Percentiles rank a stretch among this genome's conserved stretches.
These are phyloP conservation scores for Artemisiospiza belli DNA, from an alignment of 2,113 vertebrate species.

Conservation along the genomic window DNA sequence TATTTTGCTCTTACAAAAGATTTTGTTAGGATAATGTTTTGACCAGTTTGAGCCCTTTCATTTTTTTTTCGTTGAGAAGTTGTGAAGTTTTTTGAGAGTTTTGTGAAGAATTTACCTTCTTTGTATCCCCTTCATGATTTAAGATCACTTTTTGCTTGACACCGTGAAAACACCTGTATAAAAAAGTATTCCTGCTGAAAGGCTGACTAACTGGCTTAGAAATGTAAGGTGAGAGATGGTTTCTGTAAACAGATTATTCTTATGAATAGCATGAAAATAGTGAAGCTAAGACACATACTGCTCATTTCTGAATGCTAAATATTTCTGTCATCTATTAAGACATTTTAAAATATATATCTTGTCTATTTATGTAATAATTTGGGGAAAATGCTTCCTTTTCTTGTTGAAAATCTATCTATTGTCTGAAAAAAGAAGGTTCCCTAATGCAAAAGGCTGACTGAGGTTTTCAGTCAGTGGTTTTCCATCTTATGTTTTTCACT, in stretches of 20 bases:
- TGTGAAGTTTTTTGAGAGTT: neutral
- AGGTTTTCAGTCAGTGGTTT: neutral
- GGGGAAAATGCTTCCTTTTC: neutral
- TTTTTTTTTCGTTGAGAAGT: neutral
- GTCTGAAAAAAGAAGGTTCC: neutral
- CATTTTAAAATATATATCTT: conserved; percentile 39
- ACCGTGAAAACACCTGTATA: neutral
- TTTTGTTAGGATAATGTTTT: neutral
- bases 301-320: neutral
- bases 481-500: neutral
- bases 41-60: neutral
- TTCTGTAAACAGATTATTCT: neutral
- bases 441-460: neutral
- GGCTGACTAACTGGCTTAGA: neutral
- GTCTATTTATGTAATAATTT: neutral
- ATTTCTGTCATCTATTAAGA: neutral
- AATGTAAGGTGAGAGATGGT: neutral
- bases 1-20: neutral
- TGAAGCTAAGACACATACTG: neutral
- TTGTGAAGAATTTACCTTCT: neutral
- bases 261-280: neutral
- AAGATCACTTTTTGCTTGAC: neutral
- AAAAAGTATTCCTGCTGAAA: neutral
- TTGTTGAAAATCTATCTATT: neutral
- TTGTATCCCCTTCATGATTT: neutral